phyloP scores from a whole-genome alignment of 2,797 vertebrate species.

The Chromis chromis region DNA sequence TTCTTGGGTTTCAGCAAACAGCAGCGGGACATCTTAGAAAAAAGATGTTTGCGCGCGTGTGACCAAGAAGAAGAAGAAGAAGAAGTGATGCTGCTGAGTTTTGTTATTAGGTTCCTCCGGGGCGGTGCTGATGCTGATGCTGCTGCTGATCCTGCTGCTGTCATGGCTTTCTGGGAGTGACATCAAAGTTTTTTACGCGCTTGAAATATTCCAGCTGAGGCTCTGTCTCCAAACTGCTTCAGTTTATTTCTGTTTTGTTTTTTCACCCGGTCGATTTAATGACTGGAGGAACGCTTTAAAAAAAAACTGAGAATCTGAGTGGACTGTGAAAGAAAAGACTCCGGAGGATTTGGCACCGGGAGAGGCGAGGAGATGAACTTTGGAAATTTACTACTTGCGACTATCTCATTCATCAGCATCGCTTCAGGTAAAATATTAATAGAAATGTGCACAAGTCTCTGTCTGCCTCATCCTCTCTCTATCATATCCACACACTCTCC shows the following conservation, averaged over 20 bases:
- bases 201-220: conserved; percentile 60
- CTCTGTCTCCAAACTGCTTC: conserved; percentile 10
- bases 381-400: conserved; percentile 71
- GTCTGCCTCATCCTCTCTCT: neutral
- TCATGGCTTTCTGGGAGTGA: conserved; percentile 61
- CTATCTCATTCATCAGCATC: conserved; percentile 59
- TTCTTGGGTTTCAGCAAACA: conserved; percentile 7
- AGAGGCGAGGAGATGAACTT: conserved; percentile 77
- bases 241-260: neutral
- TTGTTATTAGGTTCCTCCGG: conserved; percentile 57
- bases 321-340: conserved; percentile 42
- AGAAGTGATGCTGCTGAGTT: conserved; percentile 75
- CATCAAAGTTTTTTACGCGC: conserved; percentile 71
- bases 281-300: conserved; percentile 18
- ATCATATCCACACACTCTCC: neutral
- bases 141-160: conserved; percentile 43
- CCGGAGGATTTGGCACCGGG: conserved; percentile 37
- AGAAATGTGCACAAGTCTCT: neutral
- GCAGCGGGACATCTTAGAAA: conserved; percentile 34
- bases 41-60: conserved; percentile 20
- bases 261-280: neutral
- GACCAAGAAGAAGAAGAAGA: conserved; percentile 46
- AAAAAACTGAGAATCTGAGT: conserved; percentile 21
- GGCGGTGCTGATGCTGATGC: conserved; percentile 53
- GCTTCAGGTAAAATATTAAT: conserved; percentile 71